Conservation (phyloP, 2,888 invertebrate species). For the Drosophila neutralis region DNA sequence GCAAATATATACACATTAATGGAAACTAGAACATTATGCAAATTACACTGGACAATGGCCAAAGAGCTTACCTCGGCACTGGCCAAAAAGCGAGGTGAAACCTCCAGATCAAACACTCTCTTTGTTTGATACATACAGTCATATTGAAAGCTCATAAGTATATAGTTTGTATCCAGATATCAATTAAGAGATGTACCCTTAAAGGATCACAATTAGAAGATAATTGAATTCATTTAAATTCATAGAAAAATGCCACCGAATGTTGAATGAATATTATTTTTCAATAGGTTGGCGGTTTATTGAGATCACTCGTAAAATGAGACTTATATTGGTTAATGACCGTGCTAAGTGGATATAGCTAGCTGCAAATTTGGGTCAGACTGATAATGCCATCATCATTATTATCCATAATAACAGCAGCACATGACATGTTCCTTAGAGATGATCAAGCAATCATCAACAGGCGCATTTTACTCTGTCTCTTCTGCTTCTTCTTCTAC, state of each 20-base stretch:
- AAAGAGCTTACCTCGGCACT: conserved; percentile 33
- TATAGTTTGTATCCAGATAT: conserved; percentile 7
- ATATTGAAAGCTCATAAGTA: background rate
- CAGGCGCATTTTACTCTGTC: conserved; percentile 42
- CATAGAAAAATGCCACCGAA: background rate
- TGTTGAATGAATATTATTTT: background rate
- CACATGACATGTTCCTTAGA: conserved; percentile 64
- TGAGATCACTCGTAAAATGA: background rate
- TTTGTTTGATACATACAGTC: conserved; percentile 19
- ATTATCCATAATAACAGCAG: conserved; percentile 55
- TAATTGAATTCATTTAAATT: background rate
- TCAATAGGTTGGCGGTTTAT: conserved; percentile 8
- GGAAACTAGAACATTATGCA: conserved; percentile 68
- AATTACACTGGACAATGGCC: conserved; percentile 63
- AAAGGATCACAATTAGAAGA: background rate
- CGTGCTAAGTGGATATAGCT: background rate
- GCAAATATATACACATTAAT: conserved; percentile 48
- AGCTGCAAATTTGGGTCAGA: conserved; percentile 50
- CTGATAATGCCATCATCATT: conserved; percentile 59
- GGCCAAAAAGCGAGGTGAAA: conserved; percentile 36
- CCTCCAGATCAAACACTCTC: conserved; percentile 14
- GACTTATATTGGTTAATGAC: conserved; percentile 21
- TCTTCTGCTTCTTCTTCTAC: conserved; percentile 15
- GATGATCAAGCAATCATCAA: conserved; percentile 56
- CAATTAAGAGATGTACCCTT: background rate